phyloP scores from a whole-genome alignment of 2,797 vertebrate genomes.

The Poecile montanus region DNA sequence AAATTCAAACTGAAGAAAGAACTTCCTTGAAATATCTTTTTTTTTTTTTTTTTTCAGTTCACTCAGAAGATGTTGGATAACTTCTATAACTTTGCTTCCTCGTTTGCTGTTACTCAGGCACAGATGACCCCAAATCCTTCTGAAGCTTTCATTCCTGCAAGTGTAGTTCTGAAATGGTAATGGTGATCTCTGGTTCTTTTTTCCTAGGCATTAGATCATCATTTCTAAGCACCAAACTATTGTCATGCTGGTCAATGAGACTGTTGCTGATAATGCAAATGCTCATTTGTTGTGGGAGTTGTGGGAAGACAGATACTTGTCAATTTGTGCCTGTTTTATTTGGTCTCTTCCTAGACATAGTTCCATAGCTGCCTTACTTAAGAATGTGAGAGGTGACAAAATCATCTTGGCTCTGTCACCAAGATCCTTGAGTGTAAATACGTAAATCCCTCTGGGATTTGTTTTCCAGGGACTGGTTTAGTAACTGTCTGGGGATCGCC shows the following conservation, averaged over 20 bases:
- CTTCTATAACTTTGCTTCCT: constrained; percentile 92
- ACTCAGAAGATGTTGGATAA: constrained; percentile 98
- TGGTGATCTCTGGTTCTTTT: neutral
- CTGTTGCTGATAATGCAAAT: neutral
- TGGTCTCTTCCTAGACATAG: neutral
- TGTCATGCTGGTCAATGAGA: neutral
- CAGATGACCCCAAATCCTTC: constrained; percentile 93
- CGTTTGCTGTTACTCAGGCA: constrained; percentile 91
- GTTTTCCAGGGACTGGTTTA: neutral
- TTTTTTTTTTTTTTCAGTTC: constrained; percentile 80
- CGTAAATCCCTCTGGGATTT: neutral
- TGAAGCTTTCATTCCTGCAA: constrained; percentile 94
- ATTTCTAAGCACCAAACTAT: neutral
- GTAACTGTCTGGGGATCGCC: neutral
- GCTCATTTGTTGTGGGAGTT: neutral
- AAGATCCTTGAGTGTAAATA: neutral
- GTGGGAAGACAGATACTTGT: neutral
- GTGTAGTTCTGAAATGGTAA: constrained; percentile 91
- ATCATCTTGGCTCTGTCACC: neutral
- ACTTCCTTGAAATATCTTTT: neutral
- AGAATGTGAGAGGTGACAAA: neutral
- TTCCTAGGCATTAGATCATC: neutral
- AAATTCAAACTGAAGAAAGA: neutral
- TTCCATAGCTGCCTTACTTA: neutral
- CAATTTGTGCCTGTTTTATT: neutral